Percentiles rank a stretch among this genome's conserved stretches.
Evolutionary conservation across 2,888 invertebrate genomes (phyloP).

Genomic region (Archips xylosteana): DNA sequence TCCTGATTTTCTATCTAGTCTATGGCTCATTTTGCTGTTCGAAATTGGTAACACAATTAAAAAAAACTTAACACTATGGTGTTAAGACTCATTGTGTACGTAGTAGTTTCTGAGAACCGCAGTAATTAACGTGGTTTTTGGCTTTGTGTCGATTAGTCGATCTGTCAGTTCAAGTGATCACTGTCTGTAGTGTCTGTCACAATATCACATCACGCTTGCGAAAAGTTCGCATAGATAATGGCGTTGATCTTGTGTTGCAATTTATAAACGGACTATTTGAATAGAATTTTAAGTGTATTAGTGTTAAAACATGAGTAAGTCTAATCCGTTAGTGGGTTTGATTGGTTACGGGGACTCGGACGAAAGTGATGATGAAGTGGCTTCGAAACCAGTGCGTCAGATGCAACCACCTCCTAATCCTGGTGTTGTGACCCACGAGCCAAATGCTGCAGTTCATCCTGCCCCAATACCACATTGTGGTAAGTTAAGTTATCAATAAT

Average conservation of each 20-base stretch:
- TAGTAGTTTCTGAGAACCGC: background rate
- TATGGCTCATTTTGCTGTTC: too few species aligned
- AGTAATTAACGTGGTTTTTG: background rate
- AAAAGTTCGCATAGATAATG: conserved; percentile 10
- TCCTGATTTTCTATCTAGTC: too few species aligned
- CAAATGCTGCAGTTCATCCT: conserved; percentile 65
- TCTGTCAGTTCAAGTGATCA: too few species aligned
- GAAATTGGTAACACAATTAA: too few species aligned
- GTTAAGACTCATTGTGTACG: background rate
- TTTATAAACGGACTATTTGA: conserved; percentile 29
- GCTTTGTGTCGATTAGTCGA: background rate
- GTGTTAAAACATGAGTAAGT: conserved; percentile 68
- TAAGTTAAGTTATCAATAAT: conserved; percentile 66
- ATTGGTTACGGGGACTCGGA: conserved; percentile 78
- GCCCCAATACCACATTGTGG: conserved; percentile 77
- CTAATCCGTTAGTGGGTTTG: conserved; percentile 70
- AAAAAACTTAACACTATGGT: background rate
- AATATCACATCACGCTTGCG: conserved; percentile 2
- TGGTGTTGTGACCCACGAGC: conserved; percentile 28
- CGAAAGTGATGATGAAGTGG: conserved; percentile 66
- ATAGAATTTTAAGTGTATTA: conserved; percentile 17
- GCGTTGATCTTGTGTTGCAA: conserved; percentile 1
- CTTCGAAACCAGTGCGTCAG: conserved; percentile 5
- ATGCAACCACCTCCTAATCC: conserved; percentile 41
- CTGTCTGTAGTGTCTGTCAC: too few species aligned